Percentiles rank a stretch among this genome's conserved stretches.
phyloP scores from a whole-genome alignment of 2,888 invertebrate species.

The Polydesmus complanatus region DNA sequence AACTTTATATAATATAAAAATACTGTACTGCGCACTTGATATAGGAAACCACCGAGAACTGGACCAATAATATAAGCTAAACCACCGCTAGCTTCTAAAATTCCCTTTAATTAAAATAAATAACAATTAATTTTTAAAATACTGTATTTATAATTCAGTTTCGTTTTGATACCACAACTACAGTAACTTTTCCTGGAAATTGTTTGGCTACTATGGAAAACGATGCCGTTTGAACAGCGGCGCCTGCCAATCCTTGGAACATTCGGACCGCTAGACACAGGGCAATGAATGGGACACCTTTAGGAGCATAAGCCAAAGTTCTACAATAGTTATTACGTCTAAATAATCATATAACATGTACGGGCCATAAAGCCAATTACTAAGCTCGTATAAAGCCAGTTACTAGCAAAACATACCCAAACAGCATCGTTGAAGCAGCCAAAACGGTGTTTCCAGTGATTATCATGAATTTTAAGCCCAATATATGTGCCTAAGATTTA shows the following conservation, averaged over 20 bases:
- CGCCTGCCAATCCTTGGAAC: conserved; percentile 3
- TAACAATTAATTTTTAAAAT: background rate
- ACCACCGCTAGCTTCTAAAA: background rate
- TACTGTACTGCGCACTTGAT: background rate
- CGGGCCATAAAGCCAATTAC: too few species aligned
- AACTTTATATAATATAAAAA: background rate
- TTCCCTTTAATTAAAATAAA: background rate
- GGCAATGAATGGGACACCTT: background rate
- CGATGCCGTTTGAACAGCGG: background rate
- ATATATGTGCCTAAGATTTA: background rate
- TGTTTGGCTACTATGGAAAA: conserved; percentile 6
- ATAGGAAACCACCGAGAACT: background rate
- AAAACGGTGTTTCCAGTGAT: background rate
- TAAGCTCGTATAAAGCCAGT: too few species aligned
- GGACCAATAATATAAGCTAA: conserved; percentile 7
- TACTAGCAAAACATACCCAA: too few species aligned
- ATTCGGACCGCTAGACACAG: conserved; percentile 3
- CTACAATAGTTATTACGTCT: too few species aligned
- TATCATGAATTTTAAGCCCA: conserved; percentile 4
- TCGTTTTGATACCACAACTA: too few species aligned
- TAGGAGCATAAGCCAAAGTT: background rate
- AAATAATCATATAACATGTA: too few species aligned
- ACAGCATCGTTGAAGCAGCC: background rate
- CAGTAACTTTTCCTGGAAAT: conserved; percentile 5
- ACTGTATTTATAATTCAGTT: background rate